Evolutionary conservation across 2,113 vertebrate species (phyloP).

Genomic region (Fregetta grallaria): DNA sequence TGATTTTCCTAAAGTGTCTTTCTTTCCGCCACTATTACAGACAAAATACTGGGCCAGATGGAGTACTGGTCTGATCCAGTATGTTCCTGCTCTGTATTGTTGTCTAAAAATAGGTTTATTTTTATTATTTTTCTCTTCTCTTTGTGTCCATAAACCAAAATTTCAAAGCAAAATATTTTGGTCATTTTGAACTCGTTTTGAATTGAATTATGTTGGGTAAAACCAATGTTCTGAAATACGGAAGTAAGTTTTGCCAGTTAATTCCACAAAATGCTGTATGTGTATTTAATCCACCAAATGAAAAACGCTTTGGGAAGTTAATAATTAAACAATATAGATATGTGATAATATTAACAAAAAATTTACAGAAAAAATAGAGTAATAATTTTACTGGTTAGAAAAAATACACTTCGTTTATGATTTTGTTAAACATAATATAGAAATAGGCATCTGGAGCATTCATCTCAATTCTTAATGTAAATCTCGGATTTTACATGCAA

Average conservation of each 20-base stretch:
- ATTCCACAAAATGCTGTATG: not conserved
- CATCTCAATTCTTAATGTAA: not conserved
- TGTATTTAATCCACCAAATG: not conserved
- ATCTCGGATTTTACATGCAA: not conserved
- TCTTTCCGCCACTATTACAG: accelerated
- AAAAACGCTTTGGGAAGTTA: not conserved
- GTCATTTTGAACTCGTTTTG: not conserved
- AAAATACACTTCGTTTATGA: not conserved
- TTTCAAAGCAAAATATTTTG: not conserved
- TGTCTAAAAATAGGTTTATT: not conserved
- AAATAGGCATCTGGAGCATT: not conserved
- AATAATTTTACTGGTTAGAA: not conserved
- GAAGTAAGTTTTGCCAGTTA: not conserved
- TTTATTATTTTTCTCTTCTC: not conserved
- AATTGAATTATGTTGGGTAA: not conserved
- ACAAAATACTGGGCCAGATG: not conserved
- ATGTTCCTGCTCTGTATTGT: not conserved
- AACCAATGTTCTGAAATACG: not conserved
- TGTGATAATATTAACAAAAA: not conserved
- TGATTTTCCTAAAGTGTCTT: not conserved
- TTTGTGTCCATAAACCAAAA: not conserved
- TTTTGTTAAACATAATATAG: not conserved
- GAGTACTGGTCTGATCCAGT: not conserved
- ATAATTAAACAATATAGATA: not conserved
- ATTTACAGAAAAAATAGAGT: not conserved